These are phyloP conservation scores for Poecile montanus DNA, from an alignment of 2,797 vertebrate genomes.

Conservation along the genomic window DNA sequence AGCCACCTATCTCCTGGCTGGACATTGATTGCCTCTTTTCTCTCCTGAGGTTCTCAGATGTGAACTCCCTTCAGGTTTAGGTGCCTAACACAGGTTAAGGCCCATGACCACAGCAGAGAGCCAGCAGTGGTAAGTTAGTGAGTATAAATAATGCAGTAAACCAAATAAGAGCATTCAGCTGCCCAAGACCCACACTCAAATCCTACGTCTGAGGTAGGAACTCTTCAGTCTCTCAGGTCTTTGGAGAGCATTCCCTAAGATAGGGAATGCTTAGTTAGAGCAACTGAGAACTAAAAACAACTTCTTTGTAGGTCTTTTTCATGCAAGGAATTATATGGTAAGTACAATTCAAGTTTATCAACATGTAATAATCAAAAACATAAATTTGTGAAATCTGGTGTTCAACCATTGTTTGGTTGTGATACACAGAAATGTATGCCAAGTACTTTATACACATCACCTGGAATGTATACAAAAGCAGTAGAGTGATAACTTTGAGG, in stretches of 20 bases:
- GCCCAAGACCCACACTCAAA: not conserved
- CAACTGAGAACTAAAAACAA: not conserved
- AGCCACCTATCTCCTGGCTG: not conserved
- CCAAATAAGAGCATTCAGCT: not conserved
- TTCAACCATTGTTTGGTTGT: not conserved
- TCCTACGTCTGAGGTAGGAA: not conserved
- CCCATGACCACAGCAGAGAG: not conserved
- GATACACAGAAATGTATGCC: not conserved
- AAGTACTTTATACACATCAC: not conserved
- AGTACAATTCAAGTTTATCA: not conserved
- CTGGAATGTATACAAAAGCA: not conserved
- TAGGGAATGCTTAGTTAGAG: not conserved
- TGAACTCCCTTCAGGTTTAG: not conserved
- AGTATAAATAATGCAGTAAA: not conserved
- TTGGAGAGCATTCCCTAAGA: not conserved
- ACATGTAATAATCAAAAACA: not conserved
- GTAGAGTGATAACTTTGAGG: not conserved
- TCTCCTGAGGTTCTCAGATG: not conserved
- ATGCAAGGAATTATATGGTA: not conserved
- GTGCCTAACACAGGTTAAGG: not conserved
- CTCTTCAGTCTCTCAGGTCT: not conserved
- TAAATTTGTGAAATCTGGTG: not conserved
- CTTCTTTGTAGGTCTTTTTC: not conserved
- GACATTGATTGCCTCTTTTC: not conserved
- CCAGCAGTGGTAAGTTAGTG: rapidly evolving